Base-by-base conservation (phyloP, 2,888 invertebrate species). In the Idaea aversata region DNA sequence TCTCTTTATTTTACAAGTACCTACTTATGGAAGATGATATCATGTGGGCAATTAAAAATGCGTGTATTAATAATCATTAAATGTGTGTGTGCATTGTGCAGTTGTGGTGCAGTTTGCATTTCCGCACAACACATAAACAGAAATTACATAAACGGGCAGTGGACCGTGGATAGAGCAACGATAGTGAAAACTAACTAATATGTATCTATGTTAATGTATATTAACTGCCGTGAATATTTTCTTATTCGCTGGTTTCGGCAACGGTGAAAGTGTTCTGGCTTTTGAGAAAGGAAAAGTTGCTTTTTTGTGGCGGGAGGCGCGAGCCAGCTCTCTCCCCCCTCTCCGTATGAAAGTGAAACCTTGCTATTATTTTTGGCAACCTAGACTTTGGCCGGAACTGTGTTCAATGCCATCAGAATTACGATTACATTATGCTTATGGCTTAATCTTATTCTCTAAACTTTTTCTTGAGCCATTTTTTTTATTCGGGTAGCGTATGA, bases 261-360 rank as follows among this genome's bases (percentile, higher is more conserved):
- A 77, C 81, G 88, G 92, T 87, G 92, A 92, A 92, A 92, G 92
- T 91, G 86, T 83, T 87, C 84, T 83, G 83, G 81, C 85, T 90
- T 89, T 91, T 90, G 87, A 88, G 92, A 91, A 92, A 91, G 91
- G 87, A 91, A 91, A 91, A 90, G 91, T 90, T 86, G 87, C 85
- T 86, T 59, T 58, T 91, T 88, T 88, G 86, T 86, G 79, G 83
- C 80, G 81, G 82, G 85, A 83, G 80, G 85, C 81, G 77, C 67
- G 59, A 69, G 70, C 69, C 70, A 67, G n/a, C 64, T 61, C 63
- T 67, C 60, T 61, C 63, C 61, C 65, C 47, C 65, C 67, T 13
- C 65, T 65, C 66, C 65, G 64, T 64, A 38, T 71, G 89, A 88
- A 90, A 90, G 90, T 90, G 90, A 90, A 90, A 90, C 83, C 75